phyloP scores from a whole-genome alignment of 2,888 invertebrate genomes.

The Vannuccia rotundouncinata region DNA sequence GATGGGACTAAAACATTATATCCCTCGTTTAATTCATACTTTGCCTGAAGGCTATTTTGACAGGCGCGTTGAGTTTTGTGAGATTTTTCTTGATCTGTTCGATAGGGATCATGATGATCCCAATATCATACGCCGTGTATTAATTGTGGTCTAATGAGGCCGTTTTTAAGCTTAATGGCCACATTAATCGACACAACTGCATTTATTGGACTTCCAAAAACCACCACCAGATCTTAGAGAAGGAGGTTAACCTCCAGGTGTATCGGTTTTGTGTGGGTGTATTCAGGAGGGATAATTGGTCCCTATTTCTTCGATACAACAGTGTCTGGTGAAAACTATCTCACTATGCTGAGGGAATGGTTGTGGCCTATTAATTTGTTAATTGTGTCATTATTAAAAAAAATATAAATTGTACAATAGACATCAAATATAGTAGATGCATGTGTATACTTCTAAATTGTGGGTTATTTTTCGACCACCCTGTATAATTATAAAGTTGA shows the following conservation, averaged over 20 bases:
- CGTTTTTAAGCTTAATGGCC: slow-evolving; percentile 32
- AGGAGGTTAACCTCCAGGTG: background rate
- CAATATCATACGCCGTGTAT: slow-evolving; percentile 18
- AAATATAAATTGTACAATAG: too few relatives aligned
- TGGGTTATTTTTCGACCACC: too few relatives aligned
- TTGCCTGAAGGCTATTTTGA: background rate
- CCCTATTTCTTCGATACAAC: slow-evolving; percentile 38
- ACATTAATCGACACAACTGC: slow-evolving; percentile 34
- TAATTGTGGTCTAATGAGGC: slow-evolving; percentile 33
- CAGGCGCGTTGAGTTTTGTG: background rate
- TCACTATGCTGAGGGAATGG: slow-evolving; percentile 29
- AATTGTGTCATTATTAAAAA: too few relatives aligned
- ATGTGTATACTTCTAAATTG: too few relatives aligned
- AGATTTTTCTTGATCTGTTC: background rate
- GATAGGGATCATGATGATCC: background rate
- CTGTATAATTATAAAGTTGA: too few relatives aligned
- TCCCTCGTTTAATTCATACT: background rate
- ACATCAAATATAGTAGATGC: too few relatives aligned
- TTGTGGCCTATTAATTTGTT: too few relatives aligned
- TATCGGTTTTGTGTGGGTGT: too few relatives aligned
- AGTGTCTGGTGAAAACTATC: slow-evolving; percentile 33
- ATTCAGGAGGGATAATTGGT: slow-evolving; percentile 30
- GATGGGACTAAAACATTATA: background rate
- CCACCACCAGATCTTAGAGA: slow-evolving; percentile 2
- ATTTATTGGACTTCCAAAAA: slow-evolving; percentile 30